A percentile compares a stretch with the other conserved stretches of the same genome.
Evolutionary conservation across 2,888 invertebrate species (phyloP).

Genomic region (Metopia argyrocephala): DNA sequence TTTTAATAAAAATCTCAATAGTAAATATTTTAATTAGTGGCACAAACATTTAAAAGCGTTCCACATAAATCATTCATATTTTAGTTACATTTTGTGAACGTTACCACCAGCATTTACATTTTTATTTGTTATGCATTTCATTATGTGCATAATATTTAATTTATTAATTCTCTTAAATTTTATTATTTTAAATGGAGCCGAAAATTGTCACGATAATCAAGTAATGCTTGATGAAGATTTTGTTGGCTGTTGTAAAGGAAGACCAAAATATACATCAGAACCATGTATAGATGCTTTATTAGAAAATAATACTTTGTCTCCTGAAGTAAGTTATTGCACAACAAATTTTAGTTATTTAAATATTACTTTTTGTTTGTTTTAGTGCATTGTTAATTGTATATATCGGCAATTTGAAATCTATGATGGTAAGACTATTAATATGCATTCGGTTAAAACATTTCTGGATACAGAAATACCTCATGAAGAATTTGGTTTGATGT

Average conservation of each 20-base stretch:
- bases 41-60: conserved; percentile 11
- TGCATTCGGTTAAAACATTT: conserved; percentile 49
- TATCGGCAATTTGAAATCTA: conserved; percentile 59
- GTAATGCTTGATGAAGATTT: conserved; percentile 36
- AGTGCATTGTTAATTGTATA: conserved; percentile 64
- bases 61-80: neutral
- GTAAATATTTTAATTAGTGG: neutral
- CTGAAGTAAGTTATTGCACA: conserved; percentile 29
- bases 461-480: conserved; percentile 45
- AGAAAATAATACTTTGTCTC: conserved; percentile 45
- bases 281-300: conserved; percentile 50
- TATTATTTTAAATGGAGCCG: neutral
- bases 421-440: conserved; percentile 50
- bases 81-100: neutral
- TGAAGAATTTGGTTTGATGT: conserved; percentile 39
- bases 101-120: neutral
- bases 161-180: conserved; percentile 9
- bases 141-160: neutral
- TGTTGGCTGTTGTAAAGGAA: conserved; percentile 54
- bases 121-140: conserved; percentile 8
- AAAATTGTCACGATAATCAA: conserved; percentile 33
- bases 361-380: neutral
- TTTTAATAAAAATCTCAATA: neutral
- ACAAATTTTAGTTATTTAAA: neutral
- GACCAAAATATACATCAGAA: conserved; percentile 59